A percentile compares a stretch with the other conserved stretches of the same genome.
phyloP scores from a whole-genome alignment of 2,113 vertebrate genomes.

The Oenanthe oenanthe region DNA sequence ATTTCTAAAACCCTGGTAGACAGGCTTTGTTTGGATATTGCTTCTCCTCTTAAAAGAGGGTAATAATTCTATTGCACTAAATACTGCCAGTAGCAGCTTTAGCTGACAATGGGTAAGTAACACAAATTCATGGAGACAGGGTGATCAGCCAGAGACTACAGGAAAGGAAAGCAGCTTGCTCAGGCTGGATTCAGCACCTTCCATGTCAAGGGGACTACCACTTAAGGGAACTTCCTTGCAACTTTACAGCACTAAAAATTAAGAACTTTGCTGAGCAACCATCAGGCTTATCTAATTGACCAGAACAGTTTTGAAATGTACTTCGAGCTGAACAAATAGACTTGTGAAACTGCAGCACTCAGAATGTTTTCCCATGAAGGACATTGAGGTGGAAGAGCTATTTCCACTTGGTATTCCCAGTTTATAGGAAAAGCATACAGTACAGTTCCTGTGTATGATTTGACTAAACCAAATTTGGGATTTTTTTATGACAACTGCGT shows the following conservation, averaged over 20 bases:
- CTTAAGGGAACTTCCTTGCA: background rate
- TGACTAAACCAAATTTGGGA: background rate
- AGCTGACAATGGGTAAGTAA: background rate
- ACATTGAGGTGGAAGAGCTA: background rate
- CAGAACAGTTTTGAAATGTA: constrained; percentile 10
- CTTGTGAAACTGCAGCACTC: background rate
- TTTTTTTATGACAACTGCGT: background rate
- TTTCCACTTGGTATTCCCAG: background rate
- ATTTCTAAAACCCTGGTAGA: background rate
- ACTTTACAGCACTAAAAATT: background rate
- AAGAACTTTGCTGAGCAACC: background rate
- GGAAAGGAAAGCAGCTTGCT: background rate
- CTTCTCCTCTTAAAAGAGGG: background rate
- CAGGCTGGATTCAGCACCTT: background rate
- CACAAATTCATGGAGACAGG: background rate
- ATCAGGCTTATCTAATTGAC: constrained; percentile 20
- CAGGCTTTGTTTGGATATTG: background rate
- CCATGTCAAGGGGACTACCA: background rate
- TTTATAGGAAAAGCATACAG: background rate
- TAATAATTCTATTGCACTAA: background rate
- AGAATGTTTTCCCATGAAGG: background rate
- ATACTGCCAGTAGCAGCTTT: background rate
- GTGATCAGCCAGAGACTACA: background rate
- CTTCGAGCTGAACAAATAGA: constrained; percentile 18
- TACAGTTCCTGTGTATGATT: background rate